Evolutionary conservation across 1,140 invertebrate genomes (phyloP).

Genomic region (Eupristina koningsbergeri): DNA sequence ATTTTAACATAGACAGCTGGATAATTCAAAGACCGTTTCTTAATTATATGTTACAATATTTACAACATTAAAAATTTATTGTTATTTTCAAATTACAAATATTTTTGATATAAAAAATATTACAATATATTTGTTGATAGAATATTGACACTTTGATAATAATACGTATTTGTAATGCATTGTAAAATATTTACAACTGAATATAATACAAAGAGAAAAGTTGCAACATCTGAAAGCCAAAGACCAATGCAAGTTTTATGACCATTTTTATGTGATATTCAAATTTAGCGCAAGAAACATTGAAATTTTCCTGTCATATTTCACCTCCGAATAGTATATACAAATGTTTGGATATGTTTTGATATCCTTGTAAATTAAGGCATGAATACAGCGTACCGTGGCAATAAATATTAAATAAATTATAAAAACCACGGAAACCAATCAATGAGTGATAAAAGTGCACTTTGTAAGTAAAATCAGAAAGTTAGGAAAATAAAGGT

Average conservation of each 20-base stretch:
- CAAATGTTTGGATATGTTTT: not conserved
- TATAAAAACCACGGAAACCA: too few species aligned
- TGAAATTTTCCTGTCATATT: not conserved
- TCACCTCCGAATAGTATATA: not conserved
- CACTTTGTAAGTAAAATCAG: too few species aligned
- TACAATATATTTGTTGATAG: not conserved
- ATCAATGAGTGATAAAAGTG: too few species aligned
- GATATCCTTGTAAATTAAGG: too few species aligned
- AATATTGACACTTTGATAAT: not conserved
- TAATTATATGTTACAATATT: not conserved
- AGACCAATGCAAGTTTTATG: not conserved
- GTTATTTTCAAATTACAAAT: not conserved
- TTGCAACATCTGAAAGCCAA: not conserved
- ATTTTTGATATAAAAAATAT: constrained; percentile 3
- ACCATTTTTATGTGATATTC: constrained; percentile 1
- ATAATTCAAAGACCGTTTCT: not conserved
- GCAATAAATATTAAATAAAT: too few species aligned
- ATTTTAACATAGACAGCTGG: not conserved
- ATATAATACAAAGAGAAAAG: not conserved
- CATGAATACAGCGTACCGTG: too few species aligned
- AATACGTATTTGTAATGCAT: not conserved
- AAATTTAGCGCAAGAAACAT: not conserved
- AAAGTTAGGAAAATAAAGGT: not conserved
- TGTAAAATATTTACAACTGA: not conserved
- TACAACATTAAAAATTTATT: not conserved